phyloP scores from a whole-genome alignment of 2,888 invertebrate species.

The Chloromyia formosa region DNA sequence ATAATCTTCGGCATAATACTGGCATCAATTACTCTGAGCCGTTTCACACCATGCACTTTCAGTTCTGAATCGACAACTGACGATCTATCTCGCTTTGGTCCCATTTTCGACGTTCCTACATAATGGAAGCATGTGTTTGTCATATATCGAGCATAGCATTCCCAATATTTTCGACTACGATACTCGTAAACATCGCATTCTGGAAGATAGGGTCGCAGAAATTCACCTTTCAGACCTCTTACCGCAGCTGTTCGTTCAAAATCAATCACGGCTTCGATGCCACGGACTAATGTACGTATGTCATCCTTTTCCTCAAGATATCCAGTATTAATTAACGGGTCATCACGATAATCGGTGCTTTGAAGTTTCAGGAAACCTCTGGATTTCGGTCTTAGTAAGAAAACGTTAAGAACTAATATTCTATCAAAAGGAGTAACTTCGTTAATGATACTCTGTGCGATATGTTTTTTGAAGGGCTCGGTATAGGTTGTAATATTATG shows the following conservation, averaged over 20 bases:
- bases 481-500: constrained; percentile 46
- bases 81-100: constrained; percentile 63
- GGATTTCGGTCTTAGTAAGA: constrained; percentile 50
- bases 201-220: constrained; percentile 77
- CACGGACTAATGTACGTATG: constrained; percentile 58
- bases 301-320: constrained; percentile 70
- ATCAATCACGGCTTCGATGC: constrained; percentile 58
- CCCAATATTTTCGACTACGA: constrained; percentile 85
- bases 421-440: background rate
- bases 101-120: constrained; percentile 73
- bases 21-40: constrained; percentile 71
- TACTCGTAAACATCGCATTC: constrained; percentile 76
- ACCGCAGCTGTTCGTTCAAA: constrained; percentile 61
- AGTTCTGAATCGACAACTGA: constrained; percentile 69
- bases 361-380: constrained; percentile 57
- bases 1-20: constrained; percentile 72
- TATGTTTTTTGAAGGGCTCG: background rate
- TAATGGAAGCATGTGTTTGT: constrained; percentile 81
- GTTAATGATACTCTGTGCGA: background rate
- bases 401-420: background rate
- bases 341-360: constrained; percentile 66
- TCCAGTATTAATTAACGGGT: constrained; percentile 69
- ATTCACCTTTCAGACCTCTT: constrained; percentile 59
- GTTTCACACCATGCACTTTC: constrained; percentile 66
- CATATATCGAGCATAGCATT: constrained; percentile 81